These are phyloP conservation scores for Pelagia noctiluca DNA, from an alignment of 30 jellyfish, hydroid and myxozoan genomes.

Conservation along the genomic window DNA sequence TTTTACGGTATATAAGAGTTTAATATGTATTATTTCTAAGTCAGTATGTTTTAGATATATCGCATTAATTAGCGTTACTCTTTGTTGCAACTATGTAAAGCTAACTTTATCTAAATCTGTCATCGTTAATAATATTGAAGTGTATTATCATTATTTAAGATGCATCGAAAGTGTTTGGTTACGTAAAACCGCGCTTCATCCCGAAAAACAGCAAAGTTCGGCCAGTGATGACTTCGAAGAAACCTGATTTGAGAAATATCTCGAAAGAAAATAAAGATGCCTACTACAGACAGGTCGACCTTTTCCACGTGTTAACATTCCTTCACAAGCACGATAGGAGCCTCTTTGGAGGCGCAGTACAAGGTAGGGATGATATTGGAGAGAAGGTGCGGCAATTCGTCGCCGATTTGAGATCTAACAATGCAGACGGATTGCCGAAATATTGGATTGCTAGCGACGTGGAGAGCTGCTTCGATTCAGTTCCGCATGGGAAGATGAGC, in stretches of 20 bases:
- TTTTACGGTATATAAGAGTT: too few species aligned
- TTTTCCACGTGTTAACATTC: slow-evolving; percentile 33
- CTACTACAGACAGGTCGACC: slow-evolving; percentile 1
- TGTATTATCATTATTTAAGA: too few species aligned
- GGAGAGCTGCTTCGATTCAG: slow-evolving; percentile 84
- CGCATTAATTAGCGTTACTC: too few species aligned
- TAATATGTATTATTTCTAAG: too few species aligned
- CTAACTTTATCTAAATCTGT: too few species aligned
- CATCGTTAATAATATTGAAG: too few species aligned
- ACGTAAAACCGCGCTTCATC: slow-evolving; percentile 66
- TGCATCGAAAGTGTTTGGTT: too few species aligned
- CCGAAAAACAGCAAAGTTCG: slow-evolving; percentile 72
- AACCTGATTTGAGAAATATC: not conserved
- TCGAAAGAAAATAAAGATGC: not conserved
- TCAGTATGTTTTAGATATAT: too few species aligned
- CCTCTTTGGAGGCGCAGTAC: slow-evolving; percentile 61
- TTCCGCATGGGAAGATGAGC: slow-evolving; percentile 82
- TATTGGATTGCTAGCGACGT: slow-evolving; percentile 76
- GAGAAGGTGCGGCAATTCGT: slow-evolving; percentile 32
- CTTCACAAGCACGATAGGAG: slow-evolving; percentile 11
- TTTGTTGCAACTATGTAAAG: too few species aligned
- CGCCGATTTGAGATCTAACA: not conserved
- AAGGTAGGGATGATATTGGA: slow-evolving; percentile 39
- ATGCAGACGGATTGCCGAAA: not conserved
- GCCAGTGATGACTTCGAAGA: slow-evolving; percentile 74